Percentiles rank a stretch among this genome's conserved stretches.
Conservation (phyloP, 2,113 vertebrate genomes). For the Blennius ocellaris region DNA sequence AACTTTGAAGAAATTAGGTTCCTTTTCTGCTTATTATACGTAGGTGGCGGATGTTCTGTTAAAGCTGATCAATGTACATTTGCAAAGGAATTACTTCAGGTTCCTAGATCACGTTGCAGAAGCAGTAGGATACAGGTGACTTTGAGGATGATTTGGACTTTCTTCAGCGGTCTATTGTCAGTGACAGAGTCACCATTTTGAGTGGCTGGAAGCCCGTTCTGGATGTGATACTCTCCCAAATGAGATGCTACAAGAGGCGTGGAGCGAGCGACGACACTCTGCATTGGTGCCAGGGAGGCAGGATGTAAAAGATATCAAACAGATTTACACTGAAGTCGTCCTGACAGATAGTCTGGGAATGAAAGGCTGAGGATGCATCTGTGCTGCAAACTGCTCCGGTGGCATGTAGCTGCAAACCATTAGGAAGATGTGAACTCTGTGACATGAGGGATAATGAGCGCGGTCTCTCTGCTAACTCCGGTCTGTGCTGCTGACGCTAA, state of each 20-base stretch:
- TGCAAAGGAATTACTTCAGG: too few relatives aligned
- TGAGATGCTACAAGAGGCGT: too few relatives aligned
- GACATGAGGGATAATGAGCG: background rate
- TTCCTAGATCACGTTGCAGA: too few relatives aligned
- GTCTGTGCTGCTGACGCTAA: background rate
- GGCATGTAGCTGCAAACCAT: background rate
- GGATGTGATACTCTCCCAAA: too few relatives aligned
- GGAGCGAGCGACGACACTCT: too few relatives aligned
- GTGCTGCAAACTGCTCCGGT: slow-evolving; percentile 26
- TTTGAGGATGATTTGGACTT: too few relatives aligned
- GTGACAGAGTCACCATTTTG: background rate
- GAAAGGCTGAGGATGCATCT: slow-evolving; percentile 23
- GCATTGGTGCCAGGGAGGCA: background rate
- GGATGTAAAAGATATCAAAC: slow-evolving; percentile 17
- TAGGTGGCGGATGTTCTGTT: too few relatives aligned
- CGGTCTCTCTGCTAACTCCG: background rate
- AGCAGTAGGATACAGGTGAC: too few relatives aligned
- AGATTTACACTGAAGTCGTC: background rate
- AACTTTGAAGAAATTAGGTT: too few relatives aligned
- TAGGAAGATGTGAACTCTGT: slow-evolving; percentile 23
- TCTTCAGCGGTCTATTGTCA: too few relatives aligned
- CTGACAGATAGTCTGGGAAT: background rate
- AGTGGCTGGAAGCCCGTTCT: background rate
- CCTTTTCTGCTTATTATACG: too few relatives aligned
- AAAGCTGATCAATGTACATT: too few relatives aligned